A percentile compares a stretch with the other conserved stretches of the same genome.
Evolutionary conservation across 2,113 vertebrate genomes (phyloP).

Genomic region (Hepsetus odoe): DNA sequence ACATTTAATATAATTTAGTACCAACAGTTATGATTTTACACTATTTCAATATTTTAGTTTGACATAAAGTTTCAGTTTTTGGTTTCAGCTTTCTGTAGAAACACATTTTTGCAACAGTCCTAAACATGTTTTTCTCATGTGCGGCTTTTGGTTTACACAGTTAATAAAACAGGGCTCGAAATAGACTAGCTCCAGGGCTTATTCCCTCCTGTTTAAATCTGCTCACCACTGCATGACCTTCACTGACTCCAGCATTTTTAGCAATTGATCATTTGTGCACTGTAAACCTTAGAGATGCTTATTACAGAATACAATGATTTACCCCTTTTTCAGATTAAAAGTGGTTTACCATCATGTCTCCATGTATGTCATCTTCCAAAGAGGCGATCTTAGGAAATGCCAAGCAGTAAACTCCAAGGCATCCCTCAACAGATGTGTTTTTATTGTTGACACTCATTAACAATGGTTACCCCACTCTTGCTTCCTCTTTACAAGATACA

Average conservation of each 20-base stretch:
- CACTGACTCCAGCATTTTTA: background rate
- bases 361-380: conserved; percentile 2
- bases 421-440: conserved; percentile 65
- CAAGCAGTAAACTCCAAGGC: conserved; percentile 26
- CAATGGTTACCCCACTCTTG: conserved; percentile 38
- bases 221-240: background rate
- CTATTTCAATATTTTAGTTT: too few relatives aligned
- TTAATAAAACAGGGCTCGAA: background rate
- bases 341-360: too few relatives aligned
- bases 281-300: background rate
- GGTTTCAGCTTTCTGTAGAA: too few relatives aligned
- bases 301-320: background rate
- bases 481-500: conserved; percentile 66
- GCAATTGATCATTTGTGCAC: background rate
- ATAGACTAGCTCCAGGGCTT: background rate
- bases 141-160: too few relatives aligned
- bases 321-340: background rate
- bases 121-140: too few relatives aligned
- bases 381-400: background rate
- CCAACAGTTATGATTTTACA: too few relatives aligned
- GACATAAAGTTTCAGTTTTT: too few relatives aligned
- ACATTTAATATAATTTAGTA: too few relatives aligned
- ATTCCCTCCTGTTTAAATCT: background rate
- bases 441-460: conserved; percentile 76
- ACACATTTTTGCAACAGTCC: too few relatives aligned